A percentile compares a stretch with the other conserved stretches of the same genome.
These are phyloP conservation scores for Lasioglossum baleicum DNA, from an alignment of 1,140 invertebrate genomes.

Conservation along the genomic window DNA sequence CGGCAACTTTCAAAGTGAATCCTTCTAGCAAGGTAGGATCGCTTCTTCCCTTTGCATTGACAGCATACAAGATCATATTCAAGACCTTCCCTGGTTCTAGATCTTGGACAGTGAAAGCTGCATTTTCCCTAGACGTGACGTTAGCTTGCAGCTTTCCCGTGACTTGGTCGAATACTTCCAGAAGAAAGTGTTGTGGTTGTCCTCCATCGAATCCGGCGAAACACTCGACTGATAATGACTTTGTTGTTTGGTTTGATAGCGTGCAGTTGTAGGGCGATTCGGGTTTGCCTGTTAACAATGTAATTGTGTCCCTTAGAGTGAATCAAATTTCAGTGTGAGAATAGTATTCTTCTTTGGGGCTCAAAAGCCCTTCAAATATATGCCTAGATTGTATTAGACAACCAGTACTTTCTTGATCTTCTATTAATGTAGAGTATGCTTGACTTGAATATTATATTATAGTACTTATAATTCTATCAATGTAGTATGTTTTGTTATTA, in stretches of 20 bases:
- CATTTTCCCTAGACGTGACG: conserved; percentile 84
- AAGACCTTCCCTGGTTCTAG: conserved; percentile 86
- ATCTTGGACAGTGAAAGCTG: conserved; percentile 85
- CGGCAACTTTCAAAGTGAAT: conserved; percentile 89
- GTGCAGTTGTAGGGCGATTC: conserved; percentile 90
- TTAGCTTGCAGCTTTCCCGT: conserved; percentile 84
- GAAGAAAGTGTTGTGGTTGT: conserved; percentile 85
- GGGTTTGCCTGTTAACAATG: conserved; percentile 83
- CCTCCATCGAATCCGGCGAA: conserved; percentile 90
- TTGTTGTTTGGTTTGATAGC: conserved; percentile 88
- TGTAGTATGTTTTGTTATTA: too few species aligned
- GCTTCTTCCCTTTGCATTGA: conserved; percentile 91
- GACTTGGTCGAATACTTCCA: conserved; percentile 87
- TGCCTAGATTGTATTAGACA: too few species aligned
- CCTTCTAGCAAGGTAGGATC: conserved; percentile 90
- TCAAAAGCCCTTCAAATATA: too few species aligned
- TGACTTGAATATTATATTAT: too few species aligned
- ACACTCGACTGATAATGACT: conserved; percentile 89
- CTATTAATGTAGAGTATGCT: too few species aligned
- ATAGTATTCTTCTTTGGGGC: too few species aligned
- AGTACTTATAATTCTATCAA: too few species aligned
- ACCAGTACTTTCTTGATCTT: too few species aligned
- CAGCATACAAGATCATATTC: conserved; percentile 87
- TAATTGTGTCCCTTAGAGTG: not conserved
- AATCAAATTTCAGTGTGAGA: too few species aligned